A percentile compares a stretch with the other conserved stretches of the same genome.
Evolutionary conservation across 2,797 vertebrate genomes (phyloP).

Genomic region (Sardinella longiceps): DNA sequence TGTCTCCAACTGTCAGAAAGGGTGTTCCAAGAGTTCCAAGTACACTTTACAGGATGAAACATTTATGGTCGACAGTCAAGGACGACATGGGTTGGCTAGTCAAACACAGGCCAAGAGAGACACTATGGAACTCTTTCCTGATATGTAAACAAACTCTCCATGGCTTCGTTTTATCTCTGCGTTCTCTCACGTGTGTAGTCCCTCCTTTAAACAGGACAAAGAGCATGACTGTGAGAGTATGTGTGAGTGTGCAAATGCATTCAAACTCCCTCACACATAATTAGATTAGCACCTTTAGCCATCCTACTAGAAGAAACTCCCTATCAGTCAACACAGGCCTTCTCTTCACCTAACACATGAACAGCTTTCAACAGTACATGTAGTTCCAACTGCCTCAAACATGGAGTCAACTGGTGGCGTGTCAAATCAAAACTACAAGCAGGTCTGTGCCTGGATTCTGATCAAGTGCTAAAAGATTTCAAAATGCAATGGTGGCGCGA

Average conservation of each 20-base stretch:
- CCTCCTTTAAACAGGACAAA: conserved; percentile 1
- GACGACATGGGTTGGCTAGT: neutral
- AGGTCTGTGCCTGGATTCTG: neutral
- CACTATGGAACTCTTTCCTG: conserved; percentile 1
- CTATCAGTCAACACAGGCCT: neutral
- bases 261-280: neutral
- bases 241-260: neutral
- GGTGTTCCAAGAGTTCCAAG: conserved; percentile 14
- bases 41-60: neutral
- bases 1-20: neutral
- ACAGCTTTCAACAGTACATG: neutral
- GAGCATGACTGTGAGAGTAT: neutral
- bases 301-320: neutral
- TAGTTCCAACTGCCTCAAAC: neutral
- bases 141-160: conserved; percentile 19
- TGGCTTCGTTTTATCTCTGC: conserved; percentile 9
- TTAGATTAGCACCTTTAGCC: conserved; percentile 3
- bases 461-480: conserved; percentile 21
- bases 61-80: neutral
- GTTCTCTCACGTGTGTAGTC: neutral
- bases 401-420: neutral
- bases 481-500: conserved; percentile 1
- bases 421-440: neutral
- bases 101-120: conserved; percentile 1
- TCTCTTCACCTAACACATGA: neutral